phyloP scores from a whole-genome alignment of 1,140 invertebrate species.

The Papilio machaon region DNA sequence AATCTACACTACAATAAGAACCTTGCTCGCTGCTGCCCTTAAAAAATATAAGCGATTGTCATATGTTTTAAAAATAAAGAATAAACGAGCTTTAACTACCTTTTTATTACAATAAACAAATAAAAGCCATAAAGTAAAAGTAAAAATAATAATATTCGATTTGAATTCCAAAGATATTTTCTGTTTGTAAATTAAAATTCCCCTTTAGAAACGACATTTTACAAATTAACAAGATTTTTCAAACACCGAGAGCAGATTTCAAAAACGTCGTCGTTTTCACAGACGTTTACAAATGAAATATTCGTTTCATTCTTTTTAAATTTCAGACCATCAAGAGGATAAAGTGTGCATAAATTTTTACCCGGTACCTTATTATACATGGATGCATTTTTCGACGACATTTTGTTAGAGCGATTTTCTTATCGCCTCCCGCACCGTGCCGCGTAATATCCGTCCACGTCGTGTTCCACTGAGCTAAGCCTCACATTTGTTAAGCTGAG shows the following conservation, averaged over 20 bases:
- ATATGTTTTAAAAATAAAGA: no score
- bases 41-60: no score
- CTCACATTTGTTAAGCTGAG: slow-evolving; percentile 11
- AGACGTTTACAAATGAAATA: slow-evolving; percentile 20
- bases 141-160: neutral
- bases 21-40: no score
- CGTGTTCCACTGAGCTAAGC: slow-evolving; percentile 10
- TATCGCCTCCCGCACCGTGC: neutral
- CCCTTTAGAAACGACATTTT: neutral
- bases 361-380: slow-evolving; percentile 21
- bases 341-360: slow-evolving; percentile 19
- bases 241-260: slow-evolving; percentile 1
- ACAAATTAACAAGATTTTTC: slow-evolving; percentile 16
- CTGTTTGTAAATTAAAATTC: neutral
- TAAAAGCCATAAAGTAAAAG: neutral
- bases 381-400: slow-evolving; percentile 32
- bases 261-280: slow-evolving; percentile 1
- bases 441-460: slow-evolving; percentile 4
- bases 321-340: slow-evolving; percentile 22
- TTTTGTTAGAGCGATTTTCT: slow-evolving; percentile 27
- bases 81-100: no score
- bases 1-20: no score
- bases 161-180: neutral
- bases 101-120: neutral
- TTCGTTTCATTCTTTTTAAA: slow-evolving; percentile 9